These are phyloP conservation scores for Drosophila varians DNA, from an alignment of 1,140 invertebrate genomes.

Conservation along the genomic window DNA sequence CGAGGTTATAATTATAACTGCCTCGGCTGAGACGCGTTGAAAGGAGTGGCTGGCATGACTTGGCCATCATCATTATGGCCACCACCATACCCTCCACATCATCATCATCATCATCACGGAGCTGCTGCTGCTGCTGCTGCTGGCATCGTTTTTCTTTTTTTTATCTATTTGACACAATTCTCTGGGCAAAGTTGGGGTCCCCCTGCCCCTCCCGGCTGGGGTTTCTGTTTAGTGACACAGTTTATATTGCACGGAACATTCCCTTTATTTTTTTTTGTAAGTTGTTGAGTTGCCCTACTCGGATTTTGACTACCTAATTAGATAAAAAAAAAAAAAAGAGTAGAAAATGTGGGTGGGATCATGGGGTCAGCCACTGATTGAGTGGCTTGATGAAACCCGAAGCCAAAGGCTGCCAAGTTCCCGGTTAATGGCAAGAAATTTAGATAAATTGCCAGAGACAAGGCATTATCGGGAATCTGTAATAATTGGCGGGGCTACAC, in stretches of 20 bases:
- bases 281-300: slow-evolving; percentile 11
- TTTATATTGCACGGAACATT: slow-evolving; percentile 64
- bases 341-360: slow-evolving; percentile 17
- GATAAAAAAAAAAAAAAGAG: slow-evolving; percentile 38
- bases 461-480: slow-evolving; percentile 26
- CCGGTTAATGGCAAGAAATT: slow-evolving; percentile 20
- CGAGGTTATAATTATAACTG: slow-evolving; percentile 78
- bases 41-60: slow-evolving; percentile 67
- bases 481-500: slow-evolving; percentile 30
- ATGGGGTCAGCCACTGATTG: slow-evolving; percentile 9
- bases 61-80: slow-evolving; percentile 13
- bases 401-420: background rate
- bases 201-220: slow-evolving; percentile 17
- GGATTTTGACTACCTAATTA: slow-evolving; percentile 77
- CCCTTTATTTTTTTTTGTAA: slow-evolving; percentile 24
- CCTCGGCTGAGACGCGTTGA: slow-evolving; percentile 3
- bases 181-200: slow-evolving; percentile 70
- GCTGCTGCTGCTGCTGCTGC: slow-evolving; percentile 23
- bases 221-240: slow-evolving; percentile 80
- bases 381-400: slow-evolving; percentile 22
- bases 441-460: slow-evolving; percentile 38
- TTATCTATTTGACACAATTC: slow-evolving; percentile 81
- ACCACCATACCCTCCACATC: slow-evolving; percentile 43
- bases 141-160: slow-evolving; percentile 65
- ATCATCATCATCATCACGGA: slow-evolving; percentile 20